These are phyloP conservation scores for Platyscapa corneri DNA, from an alignment of 1,140 invertebrate species.

Conservation along the genomic window DNA sequence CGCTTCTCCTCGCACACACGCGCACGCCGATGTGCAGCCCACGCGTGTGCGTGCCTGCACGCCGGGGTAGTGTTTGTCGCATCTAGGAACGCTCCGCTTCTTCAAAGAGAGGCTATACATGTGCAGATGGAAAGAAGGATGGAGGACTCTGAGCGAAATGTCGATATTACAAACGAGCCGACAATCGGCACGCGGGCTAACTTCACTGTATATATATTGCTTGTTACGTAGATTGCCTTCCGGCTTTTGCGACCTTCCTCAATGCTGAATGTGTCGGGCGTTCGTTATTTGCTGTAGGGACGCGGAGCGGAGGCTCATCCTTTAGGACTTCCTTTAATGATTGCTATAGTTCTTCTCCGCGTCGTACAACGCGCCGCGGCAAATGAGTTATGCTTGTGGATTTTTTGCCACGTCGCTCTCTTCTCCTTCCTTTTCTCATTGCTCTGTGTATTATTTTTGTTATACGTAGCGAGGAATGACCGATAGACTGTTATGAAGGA, in stretches of 20 bases:
- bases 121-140: slow-evolving; percentile 47
- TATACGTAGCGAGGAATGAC: neutral
- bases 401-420: neutral
- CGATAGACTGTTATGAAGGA: slow-evolving; percentile 18
- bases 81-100: neutral
- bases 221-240: slow-evolving; percentile 58
- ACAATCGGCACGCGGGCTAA: slow-evolving; percentile 62
- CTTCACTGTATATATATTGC: slow-evolving; percentile 65
- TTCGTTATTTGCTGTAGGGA: neutral
- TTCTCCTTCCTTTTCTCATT: neutral
- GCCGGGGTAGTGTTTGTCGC: neutral
- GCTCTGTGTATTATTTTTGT: neutral
- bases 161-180: slow-evolving; percentile 49
- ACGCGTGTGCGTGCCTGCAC: neutral
- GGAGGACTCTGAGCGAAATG: slow-evolving; percentile 56
- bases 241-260: slow-evolving; percentile 50
- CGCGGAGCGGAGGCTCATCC: slow-evolving; percentile 3
- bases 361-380: neutral
- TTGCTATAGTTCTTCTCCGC: neutral
- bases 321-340: slow-evolving; percentile 9
- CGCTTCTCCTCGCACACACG: slow-evolving; percentile 2
- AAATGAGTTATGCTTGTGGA: slow-evolving; percentile 6
- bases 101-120: neutral
- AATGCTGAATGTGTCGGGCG: neutral
- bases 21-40: neutral